These are phyloP conservation scores for Saguinus oedipus DNA, from an alignment of 2,797 vertebrate genomes.

Conservation along the genomic window DNA sequence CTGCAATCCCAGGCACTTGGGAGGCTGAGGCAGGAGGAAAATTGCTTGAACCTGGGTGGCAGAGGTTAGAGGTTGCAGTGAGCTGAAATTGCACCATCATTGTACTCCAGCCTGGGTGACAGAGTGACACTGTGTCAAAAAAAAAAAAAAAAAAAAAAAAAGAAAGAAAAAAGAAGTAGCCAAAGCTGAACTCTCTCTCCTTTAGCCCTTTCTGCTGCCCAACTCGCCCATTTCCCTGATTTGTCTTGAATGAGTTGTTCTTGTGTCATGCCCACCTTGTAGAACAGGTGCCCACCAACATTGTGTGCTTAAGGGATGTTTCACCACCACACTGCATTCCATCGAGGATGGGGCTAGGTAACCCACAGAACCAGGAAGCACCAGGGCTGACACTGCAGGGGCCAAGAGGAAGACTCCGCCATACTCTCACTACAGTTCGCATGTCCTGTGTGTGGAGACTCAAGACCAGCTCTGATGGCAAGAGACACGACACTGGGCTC, in stretches of 20 bases:
- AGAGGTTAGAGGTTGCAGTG: too few species aligned
- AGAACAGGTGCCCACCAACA: background rate
- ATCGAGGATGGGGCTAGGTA: fast-evolving
- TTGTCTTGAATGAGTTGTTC: background rate
- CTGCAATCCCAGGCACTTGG: too few species aligned
- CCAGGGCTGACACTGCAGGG: fast-evolving
- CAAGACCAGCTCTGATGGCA: background rate
- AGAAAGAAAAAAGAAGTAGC: too few species aligned
- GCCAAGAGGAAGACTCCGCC: fast-evolving
- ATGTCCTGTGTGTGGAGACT: background rate
- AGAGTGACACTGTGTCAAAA: too few species aligned
- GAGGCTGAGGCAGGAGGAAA: too few species aligned
- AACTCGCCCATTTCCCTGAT: background rate
- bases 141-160: too few species aligned
- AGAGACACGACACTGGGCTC: background rate
- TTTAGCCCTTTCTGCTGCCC: fast-evolving
- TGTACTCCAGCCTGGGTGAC: too few species aligned
- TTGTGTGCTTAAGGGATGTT: background rate
- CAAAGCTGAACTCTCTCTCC: fast-evolving
- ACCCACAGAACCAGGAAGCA: too few species aligned
- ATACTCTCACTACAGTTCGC: background rate
- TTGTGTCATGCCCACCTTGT: too few species aligned
- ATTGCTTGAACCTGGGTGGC: too few species aligned
- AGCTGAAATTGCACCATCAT: too few species aligned
- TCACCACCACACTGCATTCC: background rate